Evolutionary conservation across 1,140 invertebrate genomes (phyloP).

Genomic region (Rhizoglyphus robini): DNA sequence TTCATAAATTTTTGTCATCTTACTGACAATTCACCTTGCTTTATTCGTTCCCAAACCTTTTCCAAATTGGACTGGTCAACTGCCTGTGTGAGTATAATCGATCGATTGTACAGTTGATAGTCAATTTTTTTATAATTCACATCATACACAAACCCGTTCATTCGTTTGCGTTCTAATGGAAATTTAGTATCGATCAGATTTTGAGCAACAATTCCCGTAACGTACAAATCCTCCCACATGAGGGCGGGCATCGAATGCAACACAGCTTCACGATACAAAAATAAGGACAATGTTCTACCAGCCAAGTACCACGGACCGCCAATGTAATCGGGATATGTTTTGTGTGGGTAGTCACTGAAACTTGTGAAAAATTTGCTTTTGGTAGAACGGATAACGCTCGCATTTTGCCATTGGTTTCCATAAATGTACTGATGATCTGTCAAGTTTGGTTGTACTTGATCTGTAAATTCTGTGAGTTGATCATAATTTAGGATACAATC

Average conservation of each 20-base stretch:
- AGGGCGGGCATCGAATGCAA: conserved; percentile 53
- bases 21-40: no score
- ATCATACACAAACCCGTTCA: not conserved
- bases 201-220: conserved; percentile 47
- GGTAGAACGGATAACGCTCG: conserved; percentile 42
- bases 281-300: conserved; percentile 43
- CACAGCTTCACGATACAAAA: conserved; percentile 45
- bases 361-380: conserved; percentile 41
- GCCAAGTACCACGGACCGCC: conserved; percentile 29
- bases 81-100: not conserved
- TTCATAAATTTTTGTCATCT: no score
- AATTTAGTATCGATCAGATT: conserved; percentile 12
- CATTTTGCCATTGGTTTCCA: conserved; percentile 1
- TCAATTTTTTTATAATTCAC: not conserved
- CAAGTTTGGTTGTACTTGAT: conserved; percentile 26
- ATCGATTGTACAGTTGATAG: not conserved
- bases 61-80: not conserved
- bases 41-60: not conserved
- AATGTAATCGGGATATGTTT: conserved; percentile 28
- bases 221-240: conserved; percentile 69
- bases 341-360: conserved; percentile 23
- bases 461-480: conserved; percentile 21
- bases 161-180: conserved; percentile 7
- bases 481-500: conserved; percentile 64
- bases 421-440: conserved; percentile 61